Evolutionary conservation across 2,888 invertebrate genomes (phyloP).

Genomic region (Drosophila engyochracea): DNA sequence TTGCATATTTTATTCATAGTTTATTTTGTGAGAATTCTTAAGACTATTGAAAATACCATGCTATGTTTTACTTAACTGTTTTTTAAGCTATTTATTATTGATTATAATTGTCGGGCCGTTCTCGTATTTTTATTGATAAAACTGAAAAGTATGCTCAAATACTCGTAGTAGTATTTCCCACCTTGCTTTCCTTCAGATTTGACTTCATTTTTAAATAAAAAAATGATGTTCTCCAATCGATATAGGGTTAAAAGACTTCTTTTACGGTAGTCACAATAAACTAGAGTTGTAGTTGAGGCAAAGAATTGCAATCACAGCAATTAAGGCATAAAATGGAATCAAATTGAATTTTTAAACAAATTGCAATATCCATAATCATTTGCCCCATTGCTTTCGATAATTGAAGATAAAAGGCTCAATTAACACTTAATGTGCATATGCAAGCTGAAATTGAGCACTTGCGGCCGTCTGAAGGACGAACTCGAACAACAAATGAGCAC

Average conservation of each 20-base stretch:
- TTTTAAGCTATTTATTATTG: too few relatives aligned
- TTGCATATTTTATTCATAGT: too few relatives aligned
- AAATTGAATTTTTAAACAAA: background rate
- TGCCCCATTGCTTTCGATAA: background rate
- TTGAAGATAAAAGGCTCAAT: conserved; percentile 8
- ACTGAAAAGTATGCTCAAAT: background rate
- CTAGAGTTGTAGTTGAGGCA: too few relatives aligned
- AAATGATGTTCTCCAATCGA: background rate
- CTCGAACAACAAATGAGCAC: conserved; percentile 23
- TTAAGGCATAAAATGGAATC: background rate
- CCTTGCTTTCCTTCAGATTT: background rate
- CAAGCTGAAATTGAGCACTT: conserved; percentile 1
- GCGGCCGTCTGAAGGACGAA: conserved; percentile 8
- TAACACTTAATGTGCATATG: conserved; percentile 21
- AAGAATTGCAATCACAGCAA: background rate
- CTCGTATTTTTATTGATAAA: background rate
- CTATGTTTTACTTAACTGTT: background rate
- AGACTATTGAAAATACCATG: background rate
- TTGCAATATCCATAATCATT: background rate
- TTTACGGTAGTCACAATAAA: background rate
- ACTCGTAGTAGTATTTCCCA: background rate
- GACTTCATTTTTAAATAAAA: background rate
- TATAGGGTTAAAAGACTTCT: background rate
- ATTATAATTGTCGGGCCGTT: too few relatives aligned
- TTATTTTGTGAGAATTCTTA: background rate